phyloP scores from a whole-genome alignment of 2,888 invertebrate genomes.

The Capitulum mitella region DNA sequence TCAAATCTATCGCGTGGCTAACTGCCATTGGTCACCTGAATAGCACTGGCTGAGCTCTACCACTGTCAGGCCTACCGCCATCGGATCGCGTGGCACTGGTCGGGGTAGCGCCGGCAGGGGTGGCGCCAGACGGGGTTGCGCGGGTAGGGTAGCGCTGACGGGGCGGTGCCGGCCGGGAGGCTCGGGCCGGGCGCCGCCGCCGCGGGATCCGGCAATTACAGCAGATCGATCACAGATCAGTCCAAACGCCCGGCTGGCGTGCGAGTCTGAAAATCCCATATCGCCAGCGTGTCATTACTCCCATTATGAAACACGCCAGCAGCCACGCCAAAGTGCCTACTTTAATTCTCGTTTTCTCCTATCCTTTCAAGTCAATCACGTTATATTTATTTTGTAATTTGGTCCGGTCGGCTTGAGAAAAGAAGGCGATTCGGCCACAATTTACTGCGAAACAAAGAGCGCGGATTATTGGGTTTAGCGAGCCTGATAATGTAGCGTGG shows the following conservation, averaged over 20 bases:
- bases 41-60: no score
- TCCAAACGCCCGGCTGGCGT: background rate
- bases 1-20: no score
- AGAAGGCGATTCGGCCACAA: background rate
- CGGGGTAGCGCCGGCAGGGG: no score
- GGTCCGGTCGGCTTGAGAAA: background rate
- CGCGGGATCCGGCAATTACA: background rate
- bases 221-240: background rate
- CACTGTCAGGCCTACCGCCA: no score
- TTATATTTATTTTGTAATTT: constrained; percentile 19
- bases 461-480: background rate
- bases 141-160: no score
- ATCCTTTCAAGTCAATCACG: background rate
- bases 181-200: background rate
- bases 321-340: background rate
- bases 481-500: background rate
- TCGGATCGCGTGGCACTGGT: no score
- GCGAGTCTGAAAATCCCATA: background rate
- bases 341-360: background rate
- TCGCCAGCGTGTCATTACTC: background rate
- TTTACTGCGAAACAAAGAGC: background rate
- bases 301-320: background rate
- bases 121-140: no score
- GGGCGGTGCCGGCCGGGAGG: no score
- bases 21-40: no score